Percentiles rank a stretch among this genome's conserved stretches.
phyloP scores from a whole-genome alignment of 1,140 invertebrate genomes.

The Leptinotarsa texana region DNA sequence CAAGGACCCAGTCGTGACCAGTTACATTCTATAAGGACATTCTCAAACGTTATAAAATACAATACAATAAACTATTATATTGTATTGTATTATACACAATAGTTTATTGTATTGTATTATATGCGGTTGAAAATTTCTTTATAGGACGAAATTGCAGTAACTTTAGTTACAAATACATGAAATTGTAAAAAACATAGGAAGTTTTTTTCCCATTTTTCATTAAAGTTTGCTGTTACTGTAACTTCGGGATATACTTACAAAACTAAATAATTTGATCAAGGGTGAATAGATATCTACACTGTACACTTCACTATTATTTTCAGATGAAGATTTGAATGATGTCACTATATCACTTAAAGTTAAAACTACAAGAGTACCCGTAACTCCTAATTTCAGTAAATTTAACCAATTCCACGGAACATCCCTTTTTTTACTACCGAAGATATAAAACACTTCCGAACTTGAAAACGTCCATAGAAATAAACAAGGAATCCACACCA shows the following conservation, averaged over 20 bases:
- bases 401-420: conserved; percentile 83
- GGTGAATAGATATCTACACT: conserved; percentile 74
- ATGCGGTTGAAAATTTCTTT: too few relatives aligned
- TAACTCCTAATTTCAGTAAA: conserved; percentile 76
- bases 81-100: too few relatives aligned
- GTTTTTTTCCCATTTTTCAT: too few relatives aligned
- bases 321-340: conserved; percentile 54
- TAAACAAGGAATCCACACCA: conserved; percentile 84
- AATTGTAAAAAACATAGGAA: too few relatives aligned
- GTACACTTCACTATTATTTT: conserved; percentile 59
- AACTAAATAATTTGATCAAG: conserved; percentile 73
- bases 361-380: conserved; percentile 64
- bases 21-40: too few relatives aligned
- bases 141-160: too few relatives aligned
- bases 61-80: too few relatives aligned
- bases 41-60: too few relatives aligned
- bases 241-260: conserved; percentile 67
- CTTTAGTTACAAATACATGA: too few relatives aligned
- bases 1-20: too few relatives aligned
- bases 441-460: conserved; percentile 77
- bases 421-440: conserved; percentile 74
- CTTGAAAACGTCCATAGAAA: conserved; percentile 80
- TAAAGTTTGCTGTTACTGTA: too few relatives aligned
- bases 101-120: too few relatives aligned
- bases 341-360: conserved; percentile 67